These are phyloP conservation scores for Grammomys surdaster DNA, from an alignment of 2,113 vertebrate genomes.

Conservation along the genomic window DNA sequence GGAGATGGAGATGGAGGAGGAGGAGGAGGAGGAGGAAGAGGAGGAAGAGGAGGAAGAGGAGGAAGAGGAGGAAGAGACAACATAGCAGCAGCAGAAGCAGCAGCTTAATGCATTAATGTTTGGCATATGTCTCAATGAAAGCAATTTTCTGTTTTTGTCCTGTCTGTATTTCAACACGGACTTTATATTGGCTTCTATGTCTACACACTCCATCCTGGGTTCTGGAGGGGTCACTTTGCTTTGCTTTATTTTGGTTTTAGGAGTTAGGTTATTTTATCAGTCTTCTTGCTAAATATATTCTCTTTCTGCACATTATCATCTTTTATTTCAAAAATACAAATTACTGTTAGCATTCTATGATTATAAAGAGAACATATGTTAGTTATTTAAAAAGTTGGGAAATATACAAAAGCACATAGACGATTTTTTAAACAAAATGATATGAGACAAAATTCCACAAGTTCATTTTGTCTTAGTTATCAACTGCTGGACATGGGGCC, in stretches of 20 bases:
- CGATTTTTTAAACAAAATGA: neutral
- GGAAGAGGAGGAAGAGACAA: rapidly evolving
- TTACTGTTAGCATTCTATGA: conserved; percentile 28
- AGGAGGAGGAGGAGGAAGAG: too few relatives aligned
- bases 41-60: too few relatives aligned
- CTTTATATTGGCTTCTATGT: neutral
- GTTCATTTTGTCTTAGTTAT: neutral
- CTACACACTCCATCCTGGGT: neutral
- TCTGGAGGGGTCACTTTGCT: neutral
- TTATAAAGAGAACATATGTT: conserved; percentile 31
- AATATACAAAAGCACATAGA: neutral
- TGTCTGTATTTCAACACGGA: conserved; percentile 5
- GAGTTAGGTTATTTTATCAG: neutral
- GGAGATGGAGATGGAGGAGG: too few relatives aligned
- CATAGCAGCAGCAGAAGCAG: neutral
- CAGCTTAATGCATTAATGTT: neutral
- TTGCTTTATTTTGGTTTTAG: conserved; percentile 46
- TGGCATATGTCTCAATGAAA: neutral
- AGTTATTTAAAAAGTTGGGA: conserved; percentile 12
- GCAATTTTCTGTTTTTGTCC: neutral
- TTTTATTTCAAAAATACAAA: neutral
- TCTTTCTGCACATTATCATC: neutral
- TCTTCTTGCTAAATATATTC: conserved; percentile 24
- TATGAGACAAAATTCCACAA: neutral
- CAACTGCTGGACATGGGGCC: neutral